These are phyloP conservation scores for Nyctereutes procyonoides DNA, from an alignment of 2,113 vertebrate species.

Conservation along the genomic window DNA sequence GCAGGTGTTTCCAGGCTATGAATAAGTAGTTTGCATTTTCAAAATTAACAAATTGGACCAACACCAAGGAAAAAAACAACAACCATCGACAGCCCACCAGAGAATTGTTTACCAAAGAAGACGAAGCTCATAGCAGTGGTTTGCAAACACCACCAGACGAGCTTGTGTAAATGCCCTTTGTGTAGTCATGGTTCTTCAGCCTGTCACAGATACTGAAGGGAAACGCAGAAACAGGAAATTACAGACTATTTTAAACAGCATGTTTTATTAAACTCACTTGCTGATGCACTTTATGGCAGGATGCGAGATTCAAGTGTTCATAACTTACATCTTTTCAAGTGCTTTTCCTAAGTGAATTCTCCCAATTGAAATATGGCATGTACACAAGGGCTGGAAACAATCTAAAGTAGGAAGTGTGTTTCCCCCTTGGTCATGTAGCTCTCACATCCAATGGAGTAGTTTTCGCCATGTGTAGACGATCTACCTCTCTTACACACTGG, in stretches of 20 bases:
- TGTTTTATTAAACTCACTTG: constrained; percentile 85
- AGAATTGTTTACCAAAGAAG: constrained; percentile 83
- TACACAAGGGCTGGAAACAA: constrained; percentile 70
- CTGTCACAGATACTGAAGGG: constrained; percentile 85
- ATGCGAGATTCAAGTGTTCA: constrained; percentile 83
- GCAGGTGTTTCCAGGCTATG: constrained; percentile 40
- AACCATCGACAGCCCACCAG: constrained; percentile 77
- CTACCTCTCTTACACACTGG: background rate
- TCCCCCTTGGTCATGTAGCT: constrained; percentile 51
- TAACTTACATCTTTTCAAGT: constrained; percentile 81
- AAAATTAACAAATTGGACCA: constrained; percentile 78
- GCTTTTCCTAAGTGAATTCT: constrained; percentile 67
- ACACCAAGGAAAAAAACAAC: constrained; percentile 13
- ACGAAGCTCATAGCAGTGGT: constrained; percentile 83
- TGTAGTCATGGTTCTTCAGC: constrained; percentile 86
- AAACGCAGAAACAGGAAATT: constrained; percentile 88
- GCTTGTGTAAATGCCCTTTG: constrained; percentile 84
- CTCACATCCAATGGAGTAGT: constrained; percentile 32
- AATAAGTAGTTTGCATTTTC: constrained; percentile 46
- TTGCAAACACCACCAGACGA: constrained; percentile 85
- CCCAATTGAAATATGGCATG: constrained; percentile 52
- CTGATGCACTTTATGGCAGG: constrained; percentile 83
- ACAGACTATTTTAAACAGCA: constrained; percentile 85
- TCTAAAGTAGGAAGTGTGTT: constrained; percentile 35
- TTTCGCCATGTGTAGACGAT: background rate